Conservation (phyloP, 2,797 vertebrate genomes). For the Moxostoma hubbsi region DNA sequence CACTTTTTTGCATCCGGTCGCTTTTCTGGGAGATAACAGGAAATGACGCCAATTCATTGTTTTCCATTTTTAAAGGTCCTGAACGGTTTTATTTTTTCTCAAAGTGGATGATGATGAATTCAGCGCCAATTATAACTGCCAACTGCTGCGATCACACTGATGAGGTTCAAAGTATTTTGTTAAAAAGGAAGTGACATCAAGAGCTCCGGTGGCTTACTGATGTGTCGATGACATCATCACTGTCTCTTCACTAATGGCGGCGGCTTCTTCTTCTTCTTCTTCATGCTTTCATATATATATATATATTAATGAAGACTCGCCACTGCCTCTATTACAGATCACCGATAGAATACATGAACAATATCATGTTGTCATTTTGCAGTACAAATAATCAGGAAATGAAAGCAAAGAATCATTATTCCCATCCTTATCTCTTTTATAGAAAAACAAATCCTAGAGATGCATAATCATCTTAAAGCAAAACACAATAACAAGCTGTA, state of each 20-base stretch:
- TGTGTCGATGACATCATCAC: conserved; percentile 21
- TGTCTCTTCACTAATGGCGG: background rate
- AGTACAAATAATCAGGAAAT: conserved; percentile 10
- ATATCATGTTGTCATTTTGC: background rate
- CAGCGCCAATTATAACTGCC: background rate
- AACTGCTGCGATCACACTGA: background rate
- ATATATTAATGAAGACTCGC: background rate
- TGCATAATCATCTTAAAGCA: background rate
- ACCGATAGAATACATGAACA: background rate
- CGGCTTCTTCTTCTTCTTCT: too few relatives aligned
- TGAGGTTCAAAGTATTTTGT: conserved; percentile 11
- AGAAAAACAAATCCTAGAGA: background rate
- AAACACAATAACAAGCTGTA: background rate
- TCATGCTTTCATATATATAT: background rate
- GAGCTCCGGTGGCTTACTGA: background rate
- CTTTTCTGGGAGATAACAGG: conserved; percentile 8
- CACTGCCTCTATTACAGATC: background rate
- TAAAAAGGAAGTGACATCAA: background rate
- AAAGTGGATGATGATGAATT: conserved; percentile 9
- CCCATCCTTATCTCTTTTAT: background rate
- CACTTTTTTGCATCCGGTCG: background rate
- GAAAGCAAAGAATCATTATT: conserved; percentile 5
- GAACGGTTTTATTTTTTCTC: conserved; percentile 12
- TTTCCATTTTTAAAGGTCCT: background rate
- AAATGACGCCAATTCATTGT: background rate